A percentile compares a stretch with the other conserved stretches of the same genome.
Evolutionary conservation across 2,113 vertebrate genomes (phyloP).

Genomic region (Chionis minor): DNA sequence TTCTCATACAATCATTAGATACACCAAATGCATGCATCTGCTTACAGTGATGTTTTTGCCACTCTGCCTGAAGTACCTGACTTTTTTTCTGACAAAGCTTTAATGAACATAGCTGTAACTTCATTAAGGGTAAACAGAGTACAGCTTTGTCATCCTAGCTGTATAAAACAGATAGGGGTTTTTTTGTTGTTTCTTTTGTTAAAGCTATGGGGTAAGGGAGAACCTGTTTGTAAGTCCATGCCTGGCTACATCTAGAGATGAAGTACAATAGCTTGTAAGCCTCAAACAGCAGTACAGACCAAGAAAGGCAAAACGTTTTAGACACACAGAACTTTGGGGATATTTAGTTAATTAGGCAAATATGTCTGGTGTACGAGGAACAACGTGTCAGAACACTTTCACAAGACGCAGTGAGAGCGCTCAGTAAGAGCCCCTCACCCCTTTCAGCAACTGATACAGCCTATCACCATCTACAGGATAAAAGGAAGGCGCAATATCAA

Average conservation of each 20-base stretch:
- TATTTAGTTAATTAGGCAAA: not conserved
- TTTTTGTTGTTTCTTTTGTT: not conserved
- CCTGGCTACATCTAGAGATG: not conserved
- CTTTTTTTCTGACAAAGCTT: not conserved
- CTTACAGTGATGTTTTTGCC: not conserved
- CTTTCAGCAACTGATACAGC: not conserved
- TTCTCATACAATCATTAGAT: not conserved
- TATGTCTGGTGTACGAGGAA: not conserved
- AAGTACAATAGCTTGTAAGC: not conserved
- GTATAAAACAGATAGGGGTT: not conserved
- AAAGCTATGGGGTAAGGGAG: not conserved
- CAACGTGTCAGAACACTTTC: not conserved
- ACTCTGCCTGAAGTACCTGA: not conserved
- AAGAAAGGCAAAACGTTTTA: not conserved
- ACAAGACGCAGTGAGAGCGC: not conserved
- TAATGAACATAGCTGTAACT: not conserved
- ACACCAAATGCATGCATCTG: not conserved
- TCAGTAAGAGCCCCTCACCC: not conserved
- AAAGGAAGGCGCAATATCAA: slow-evolving; percentile 5
- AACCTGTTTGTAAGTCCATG: not conserved
- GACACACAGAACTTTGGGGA: not conserved
- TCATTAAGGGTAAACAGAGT: not conserved
- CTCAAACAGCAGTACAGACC: not conserved
- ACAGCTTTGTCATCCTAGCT: not conserved
- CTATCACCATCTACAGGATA: not conserved